A percentile compares a stretch with the other conserved stretches of the same genome.
Conservation (phyloP, 2,113 vertebrate species). For the Taxidea taxus region DNA sequence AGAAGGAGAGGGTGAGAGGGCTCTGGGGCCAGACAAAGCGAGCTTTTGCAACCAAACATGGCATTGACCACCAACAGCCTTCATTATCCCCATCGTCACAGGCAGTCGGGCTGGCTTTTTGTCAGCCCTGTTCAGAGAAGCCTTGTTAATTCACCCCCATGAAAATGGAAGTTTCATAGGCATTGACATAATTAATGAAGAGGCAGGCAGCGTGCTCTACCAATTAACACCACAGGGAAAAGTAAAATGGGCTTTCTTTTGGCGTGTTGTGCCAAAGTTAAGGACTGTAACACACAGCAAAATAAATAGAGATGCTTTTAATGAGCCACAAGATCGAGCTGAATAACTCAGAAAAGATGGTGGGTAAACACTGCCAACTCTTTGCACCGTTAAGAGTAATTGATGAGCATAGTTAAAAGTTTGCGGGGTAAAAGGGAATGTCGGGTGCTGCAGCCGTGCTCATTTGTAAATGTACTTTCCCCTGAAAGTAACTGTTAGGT, state of each 20-base stretch:
- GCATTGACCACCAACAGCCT: conserved; percentile 61
- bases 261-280: conserved; percentile 88
- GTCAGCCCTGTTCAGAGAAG: conserved; percentile 80
- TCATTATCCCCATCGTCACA: conserved; percentile 71
- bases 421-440: conserved; percentile 32
- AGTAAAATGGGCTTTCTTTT: conserved; percentile 91
- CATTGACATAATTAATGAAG: conserved; percentile 95
- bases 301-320: conserved; percentile 93
- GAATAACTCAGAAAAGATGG: conserved; percentile 84
- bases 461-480: conserved; percentile 73
- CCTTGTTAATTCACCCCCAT: conserved; percentile 83
- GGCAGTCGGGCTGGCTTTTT: conserved; percentile 74
- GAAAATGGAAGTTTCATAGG: conserved; percentile 88
- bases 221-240: conserved; percentile 96
- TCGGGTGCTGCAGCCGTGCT: neutral
- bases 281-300: conserved; percentile 90
- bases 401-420: conserved; percentile 85
- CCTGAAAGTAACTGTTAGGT: conserved; percentile 56
- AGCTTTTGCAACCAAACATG: neutral
- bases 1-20: conserved; percentile 9
- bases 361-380: conserved; percentile 86
- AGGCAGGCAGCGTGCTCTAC: conserved; percentile 89
- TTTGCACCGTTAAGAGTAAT: conserved; percentile 86
- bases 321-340: conserved; percentile 89
- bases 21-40: neutral